A percentile compares a stretch with the other conserved stretches of the same genome.
Evolutionary conservation across 2,113 vertebrate species (phyloP).

Genomic region (Cyanistes caeruleus): DNA sequence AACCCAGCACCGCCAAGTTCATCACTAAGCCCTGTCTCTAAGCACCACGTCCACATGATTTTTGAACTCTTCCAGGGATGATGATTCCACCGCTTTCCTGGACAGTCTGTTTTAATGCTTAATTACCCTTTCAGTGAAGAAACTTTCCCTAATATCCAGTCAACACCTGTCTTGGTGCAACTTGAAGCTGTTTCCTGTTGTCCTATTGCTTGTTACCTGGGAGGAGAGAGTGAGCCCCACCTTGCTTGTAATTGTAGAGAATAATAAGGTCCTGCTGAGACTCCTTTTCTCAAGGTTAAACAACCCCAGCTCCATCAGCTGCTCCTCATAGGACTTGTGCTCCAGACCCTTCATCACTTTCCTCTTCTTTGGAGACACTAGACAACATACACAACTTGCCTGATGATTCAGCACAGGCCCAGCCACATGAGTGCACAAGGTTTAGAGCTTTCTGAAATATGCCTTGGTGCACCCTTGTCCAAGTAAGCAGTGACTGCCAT

Average conservation of each 20-base stretch:
- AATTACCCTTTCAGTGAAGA: neutral
- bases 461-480: neutral
- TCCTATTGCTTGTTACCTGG: neutral
- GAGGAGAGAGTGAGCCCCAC: neutral
- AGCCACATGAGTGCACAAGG: accelerated
- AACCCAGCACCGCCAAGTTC: neutral
- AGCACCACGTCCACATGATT: neutral
- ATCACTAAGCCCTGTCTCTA: neutral
- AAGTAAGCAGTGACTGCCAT: neutral
- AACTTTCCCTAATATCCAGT: neutral
- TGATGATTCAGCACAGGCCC: neutral
- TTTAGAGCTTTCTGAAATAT: neutral
- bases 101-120: neutral
- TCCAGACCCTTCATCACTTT: neutral
- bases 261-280: accelerated
- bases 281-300: neutral
- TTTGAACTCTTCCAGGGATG: neutral
- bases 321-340: neutral
- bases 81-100: neutral
- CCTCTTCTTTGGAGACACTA: neutral
- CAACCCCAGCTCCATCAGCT: neutral
- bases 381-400: neutral
- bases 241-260: accelerated
- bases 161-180: neutral
- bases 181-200: neutral